Base-by-base conservation (phyloP, 2,797 vertebrate species). In the Serranus cabrilla region DNA sequence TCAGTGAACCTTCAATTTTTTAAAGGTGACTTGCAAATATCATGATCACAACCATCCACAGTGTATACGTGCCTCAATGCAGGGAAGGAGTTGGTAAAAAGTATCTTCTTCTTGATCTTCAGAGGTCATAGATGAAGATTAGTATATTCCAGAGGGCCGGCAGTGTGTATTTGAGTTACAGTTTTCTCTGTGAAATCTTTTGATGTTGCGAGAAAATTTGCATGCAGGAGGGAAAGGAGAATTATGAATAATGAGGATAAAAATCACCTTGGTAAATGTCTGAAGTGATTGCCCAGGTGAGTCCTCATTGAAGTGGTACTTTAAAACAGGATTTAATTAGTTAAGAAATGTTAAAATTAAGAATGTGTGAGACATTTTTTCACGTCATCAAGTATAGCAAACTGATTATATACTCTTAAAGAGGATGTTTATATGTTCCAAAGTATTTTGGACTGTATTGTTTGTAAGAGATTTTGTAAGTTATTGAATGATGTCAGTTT, bases 31-130 rank as follows among this genome's bases (percentile, higher is more conserved):
- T 40, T 56, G 39, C 56, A 80, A 67, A 82, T 55, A 31, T 75
- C 21, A 23, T 42, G 46, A 57, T 66, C 46, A 50, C 56, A 59
- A 27, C 59, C 65, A 18, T 71, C 40, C 54, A 57, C 51, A 66
- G 47, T 56, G 31, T 40, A 71, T 42, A 57, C 23, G 83, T 90
- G 85, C 88, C 88, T 90, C 70, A 52, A 71, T 79, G 55, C 61
- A 49, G 57, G 21, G 49, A 55, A 40, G 52, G 34, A 4, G 37
- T 74, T 76, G 68, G 46, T 56, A 39, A 16, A 43, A 45, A 59
- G 18, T 13, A 42, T 52, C 20, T 13, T 39, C 16, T 39, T 7
- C 34, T 34, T 62, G 37, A 49, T 60, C 39, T 60, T 74, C 39
- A 81, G 23, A 73, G 60, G 31, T 80, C 43, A 64, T 49, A 42